These are phyloP conservation scores for Aphidius colemani DNA, from an alignment of 2,888 invertebrate genomes.

Conservation along the genomic window DNA sequence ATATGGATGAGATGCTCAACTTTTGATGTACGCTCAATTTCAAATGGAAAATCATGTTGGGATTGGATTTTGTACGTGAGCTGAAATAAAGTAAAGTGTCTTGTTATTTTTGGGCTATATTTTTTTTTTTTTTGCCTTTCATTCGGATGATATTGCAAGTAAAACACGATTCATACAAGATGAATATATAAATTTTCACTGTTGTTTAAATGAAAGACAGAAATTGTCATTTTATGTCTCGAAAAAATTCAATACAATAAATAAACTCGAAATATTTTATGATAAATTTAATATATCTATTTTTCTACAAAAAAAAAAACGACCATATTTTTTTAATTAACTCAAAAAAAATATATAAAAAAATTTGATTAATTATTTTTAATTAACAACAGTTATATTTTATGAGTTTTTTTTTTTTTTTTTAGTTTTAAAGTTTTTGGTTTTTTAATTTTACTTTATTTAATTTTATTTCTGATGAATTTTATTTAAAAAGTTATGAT, in stretches of 20 bases:
- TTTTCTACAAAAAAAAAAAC: no score
- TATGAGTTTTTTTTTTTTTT: background rate
- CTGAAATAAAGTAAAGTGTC: constrained; percentile 49
- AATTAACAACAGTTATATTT: background rate
- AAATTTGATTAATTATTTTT: background rate
- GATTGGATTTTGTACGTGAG: constrained; percentile 56
- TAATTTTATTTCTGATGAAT: background rate
- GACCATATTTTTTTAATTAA: no score
- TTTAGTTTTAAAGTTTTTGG: background rate
- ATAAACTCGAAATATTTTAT: no score
- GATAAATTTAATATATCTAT: no score
- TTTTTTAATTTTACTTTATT: constrained; percentile 10
- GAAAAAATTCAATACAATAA: no score
- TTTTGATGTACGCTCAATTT: constrained; percentile 58
- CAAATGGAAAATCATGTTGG: constrained; percentile 57
- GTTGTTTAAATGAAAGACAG: no score
- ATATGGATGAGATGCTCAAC: constrained; percentile 54
- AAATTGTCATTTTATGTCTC: no score
- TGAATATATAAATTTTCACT: constrained; percentile 24
- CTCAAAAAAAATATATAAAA: constrained; percentile 1
- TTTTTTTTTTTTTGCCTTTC: constrained; percentile 27
- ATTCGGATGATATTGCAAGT: constrained; percentile 19
- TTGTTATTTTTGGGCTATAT: constrained; percentile 7
- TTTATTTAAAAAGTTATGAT: background rate
- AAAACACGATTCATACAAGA: constrained; percentile 18